phyloP scores from a whole-genome alignment of 2,888 invertebrate species.

The Doris montereyensis region DNA sequence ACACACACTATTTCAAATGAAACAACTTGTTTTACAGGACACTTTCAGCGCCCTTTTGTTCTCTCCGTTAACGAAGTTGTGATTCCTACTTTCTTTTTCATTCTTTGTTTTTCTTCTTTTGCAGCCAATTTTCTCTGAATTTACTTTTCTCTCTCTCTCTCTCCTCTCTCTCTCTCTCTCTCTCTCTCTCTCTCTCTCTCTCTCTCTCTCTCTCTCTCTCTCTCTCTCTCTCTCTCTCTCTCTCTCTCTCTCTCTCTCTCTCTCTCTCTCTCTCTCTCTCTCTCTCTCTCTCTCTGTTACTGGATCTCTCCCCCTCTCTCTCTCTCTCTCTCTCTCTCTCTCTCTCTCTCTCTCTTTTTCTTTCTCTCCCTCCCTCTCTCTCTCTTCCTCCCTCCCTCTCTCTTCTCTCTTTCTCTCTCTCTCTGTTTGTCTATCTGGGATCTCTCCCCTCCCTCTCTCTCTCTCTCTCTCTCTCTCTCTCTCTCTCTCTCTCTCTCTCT shows the following conservation, averaged over 20 bases:
- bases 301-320: neutral
- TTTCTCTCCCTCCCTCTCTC: neutral
- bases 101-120: no score
- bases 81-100: no score
- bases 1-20: no score
- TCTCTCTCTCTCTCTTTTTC: neutral
- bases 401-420: neutral
- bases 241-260: neutral
- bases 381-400: neutral
- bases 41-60: no score
- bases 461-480: neutral
- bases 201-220: neutral
- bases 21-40: no score
- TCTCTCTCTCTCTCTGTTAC: neutral
- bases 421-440: neutral
- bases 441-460: neutral
- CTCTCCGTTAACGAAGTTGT: no score
- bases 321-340: neutral
- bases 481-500: constrained; percentile 20
- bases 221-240: neutral
- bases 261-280: neutral
- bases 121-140: no score
- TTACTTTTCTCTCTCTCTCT: no score
- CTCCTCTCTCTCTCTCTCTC: no score
- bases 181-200: neutral